These are phyloP conservation scores for Caenorhabditis sinica DNA, from an alignment of 2,888 invertebrate genomes.

Conservation along the genomic window DNA sequence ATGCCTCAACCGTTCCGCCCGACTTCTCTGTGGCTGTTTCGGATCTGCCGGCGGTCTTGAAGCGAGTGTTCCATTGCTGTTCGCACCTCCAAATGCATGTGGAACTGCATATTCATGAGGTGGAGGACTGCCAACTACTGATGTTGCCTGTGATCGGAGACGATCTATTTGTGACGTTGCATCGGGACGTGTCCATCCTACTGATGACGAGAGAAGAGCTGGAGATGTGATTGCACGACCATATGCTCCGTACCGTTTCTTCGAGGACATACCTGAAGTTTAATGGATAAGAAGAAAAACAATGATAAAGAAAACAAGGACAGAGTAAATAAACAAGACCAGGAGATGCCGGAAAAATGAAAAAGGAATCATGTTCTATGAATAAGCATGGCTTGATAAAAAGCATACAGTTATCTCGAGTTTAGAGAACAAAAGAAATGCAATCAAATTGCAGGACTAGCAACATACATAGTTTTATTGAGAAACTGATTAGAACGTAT, in stretches of 20 bases:
- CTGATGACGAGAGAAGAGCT: constrained; percentile 67
- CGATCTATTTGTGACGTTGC: constrained; percentile 52
- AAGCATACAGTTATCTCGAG: not conserved
- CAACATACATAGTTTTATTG: too few relatives aligned
- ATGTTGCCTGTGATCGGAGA: constrained; percentile 46
- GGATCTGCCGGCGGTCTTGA: constrained; percentile 60
- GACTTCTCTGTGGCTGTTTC: constrained; percentile 57
- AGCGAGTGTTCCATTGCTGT: constrained; percentile 20
- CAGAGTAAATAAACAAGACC: constrained; percentile 44
- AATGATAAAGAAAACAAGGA: not conserved
- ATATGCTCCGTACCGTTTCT: constrained; percentile 65
- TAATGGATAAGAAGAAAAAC: constrained; percentile 1
- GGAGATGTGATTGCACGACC: constrained; percentile 73
- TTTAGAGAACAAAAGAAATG: not conserved
- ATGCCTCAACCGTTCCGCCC: constrained; percentile 63
- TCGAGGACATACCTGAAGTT: constrained; percentile 59
- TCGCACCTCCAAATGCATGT: constrained; percentile 16
- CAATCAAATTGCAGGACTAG: too few relatives aligned
- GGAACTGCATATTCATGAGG: constrained; percentile 65
- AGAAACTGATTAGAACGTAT: too few relatives aligned
- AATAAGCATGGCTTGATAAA: not conserved
- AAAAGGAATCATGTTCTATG: too few relatives aligned
- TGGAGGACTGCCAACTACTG: constrained; percentile 37
- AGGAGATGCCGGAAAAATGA: not conserved
- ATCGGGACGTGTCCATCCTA: constrained; percentile 69